A percentile compares a stretch with the other conserved stretches of the same genome.
phyloP scores from a whole-genome alignment of 1,140 invertebrate species.

The Ips typographus region DNA sequence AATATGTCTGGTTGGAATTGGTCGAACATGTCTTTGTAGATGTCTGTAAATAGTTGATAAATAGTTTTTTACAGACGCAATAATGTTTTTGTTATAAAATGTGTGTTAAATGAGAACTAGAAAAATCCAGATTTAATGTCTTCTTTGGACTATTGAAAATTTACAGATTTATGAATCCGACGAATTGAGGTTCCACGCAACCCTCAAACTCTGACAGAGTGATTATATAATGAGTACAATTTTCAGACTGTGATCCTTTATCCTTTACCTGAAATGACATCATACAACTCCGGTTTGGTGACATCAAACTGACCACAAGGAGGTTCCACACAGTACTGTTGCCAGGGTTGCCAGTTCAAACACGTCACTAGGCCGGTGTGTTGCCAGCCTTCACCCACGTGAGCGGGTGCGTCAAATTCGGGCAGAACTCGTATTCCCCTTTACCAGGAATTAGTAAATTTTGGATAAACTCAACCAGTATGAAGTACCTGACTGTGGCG shows the following conservation, averaged over 20 bases:
- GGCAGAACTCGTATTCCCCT: conserved; percentile 76
- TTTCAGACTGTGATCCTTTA: neutral
- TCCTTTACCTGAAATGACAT: conserved; percentile 65
- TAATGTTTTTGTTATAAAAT: neutral
- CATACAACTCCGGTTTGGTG: conserved; percentile 70
- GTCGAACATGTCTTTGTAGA: conserved; percentile 55
- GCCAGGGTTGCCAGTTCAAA: conserved; percentile 76
- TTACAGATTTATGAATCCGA: too few relatives aligned
- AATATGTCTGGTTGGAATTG: conserved; percentile 74
- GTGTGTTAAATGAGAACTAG: neutral
- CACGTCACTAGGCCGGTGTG: conserved; percentile 65
- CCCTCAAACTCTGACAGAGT: too few relatives aligned
- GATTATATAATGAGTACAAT: too few relatives aligned
- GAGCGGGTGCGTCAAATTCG: conserved; percentile 86
- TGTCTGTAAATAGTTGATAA: conserved; percentile 35
- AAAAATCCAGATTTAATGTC: too few relatives aligned
- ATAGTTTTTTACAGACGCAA: conserved; percentile 1
- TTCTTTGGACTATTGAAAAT: too few relatives aligned
- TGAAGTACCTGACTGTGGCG: conserved; percentile 49
- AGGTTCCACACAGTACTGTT: conserved; percentile 76
- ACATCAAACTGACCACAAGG: conserved; percentile 86
- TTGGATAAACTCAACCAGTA: neutral
- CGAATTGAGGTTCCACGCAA: too few relatives aligned
- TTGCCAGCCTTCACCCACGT: conserved; percentile 88
- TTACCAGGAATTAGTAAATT: neutral